phyloP scores from a whole-genome alignment of 2,113 vertebrate species.

The Raja brachyura region DNA sequence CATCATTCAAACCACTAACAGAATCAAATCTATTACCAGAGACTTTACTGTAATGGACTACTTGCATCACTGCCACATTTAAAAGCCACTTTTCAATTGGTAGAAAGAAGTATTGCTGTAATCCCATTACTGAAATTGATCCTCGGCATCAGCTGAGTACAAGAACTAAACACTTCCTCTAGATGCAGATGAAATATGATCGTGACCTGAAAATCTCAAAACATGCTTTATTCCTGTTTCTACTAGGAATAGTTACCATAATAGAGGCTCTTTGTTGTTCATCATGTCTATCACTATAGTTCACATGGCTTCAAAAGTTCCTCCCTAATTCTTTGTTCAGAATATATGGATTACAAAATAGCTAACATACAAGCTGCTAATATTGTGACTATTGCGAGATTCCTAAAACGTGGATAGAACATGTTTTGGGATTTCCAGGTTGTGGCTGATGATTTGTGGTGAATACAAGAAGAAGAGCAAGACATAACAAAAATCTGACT shows the following conservation, averaged over 20 bases:
- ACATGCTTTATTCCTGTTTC: not conserved
- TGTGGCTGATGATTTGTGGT: too few species aligned
- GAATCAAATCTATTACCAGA: slow-evolving; percentile 21
- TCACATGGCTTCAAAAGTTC: not conserved
- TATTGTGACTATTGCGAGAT: too few species aligned
- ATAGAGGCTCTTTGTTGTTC: not conserved
- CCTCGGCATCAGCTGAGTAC: not conserved
- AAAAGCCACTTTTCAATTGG: slow-evolving; percentile 17
- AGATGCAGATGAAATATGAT: slow-evolving; percentile 4
- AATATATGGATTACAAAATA: not conserved
- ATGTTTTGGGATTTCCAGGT: too few species aligned
- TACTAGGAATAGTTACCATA: not conserved
- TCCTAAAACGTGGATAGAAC: too few species aligned
- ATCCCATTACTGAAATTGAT: slow-evolving; percentile 24
- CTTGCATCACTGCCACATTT: slow-evolving; percentile 18
- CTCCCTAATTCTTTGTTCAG: not conserved
- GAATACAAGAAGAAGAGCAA: too few species aligned
- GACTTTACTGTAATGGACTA: not conserved
- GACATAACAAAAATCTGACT: not conserved
- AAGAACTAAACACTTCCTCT: not conserved
- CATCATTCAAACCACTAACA: slow-evolving; percentile 27
- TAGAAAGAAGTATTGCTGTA: not conserved
- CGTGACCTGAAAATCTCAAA: not conserved
- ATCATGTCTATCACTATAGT: not conserved
- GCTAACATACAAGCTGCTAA: not conserved